A percentile compares a stretch with the other conserved stretches of the same genome.
Conservation (phyloP, 2,888 invertebrate species). For the Ectropis crepuscularia region DNA sequence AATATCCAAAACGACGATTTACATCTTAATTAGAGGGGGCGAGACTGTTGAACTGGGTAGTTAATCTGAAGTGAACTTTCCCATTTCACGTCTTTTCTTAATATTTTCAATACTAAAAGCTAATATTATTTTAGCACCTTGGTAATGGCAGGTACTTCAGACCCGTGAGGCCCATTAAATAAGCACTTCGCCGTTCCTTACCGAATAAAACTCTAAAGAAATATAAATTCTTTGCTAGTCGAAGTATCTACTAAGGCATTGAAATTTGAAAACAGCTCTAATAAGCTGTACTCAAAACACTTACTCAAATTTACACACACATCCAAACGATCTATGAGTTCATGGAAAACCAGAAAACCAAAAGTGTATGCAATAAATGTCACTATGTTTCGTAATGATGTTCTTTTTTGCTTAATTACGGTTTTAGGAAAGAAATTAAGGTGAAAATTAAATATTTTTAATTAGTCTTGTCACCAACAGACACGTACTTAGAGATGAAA, state of each 20-base stretch:
- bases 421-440: slow-evolving; percentile 44
- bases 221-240: not conserved
- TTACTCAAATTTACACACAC: too few relatives aligned
- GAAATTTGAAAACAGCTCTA: too few relatives aligned
- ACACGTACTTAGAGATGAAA: slow-evolving; percentile 3
- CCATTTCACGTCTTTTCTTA: too few relatives aligned
- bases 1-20: too few relatives aligned
- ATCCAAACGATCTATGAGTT: too few relatives aligned
- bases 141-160: slow-evolving; percentile 6
- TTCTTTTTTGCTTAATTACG: not conserved
- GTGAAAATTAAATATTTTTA: slow-evolving; percentile 29
- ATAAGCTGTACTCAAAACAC: too few relatives aligned
- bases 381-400: not conserved
- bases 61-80: too few relatives aligned
- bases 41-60: too few relatives aligned
- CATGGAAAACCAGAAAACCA: too few relatives aligned
- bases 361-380: not conserved
- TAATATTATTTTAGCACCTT: slow-evolving; percentile 12
- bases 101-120: not conserved
- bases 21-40: too few relatives aligned
- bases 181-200: slow-evolving; percentile 12
- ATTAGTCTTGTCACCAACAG: slow-evolving; percentile 41
- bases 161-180: slow-evolving; percentile 9
- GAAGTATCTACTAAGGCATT: not conserved
- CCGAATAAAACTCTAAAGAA: slow-evolving; percentile 8